These are phyloP conservation scores for Epinephelus fuscoguttatus DNA, from an alignment of 2,113 vertebrate genomes.

Conservation along the genomic window DNA sequence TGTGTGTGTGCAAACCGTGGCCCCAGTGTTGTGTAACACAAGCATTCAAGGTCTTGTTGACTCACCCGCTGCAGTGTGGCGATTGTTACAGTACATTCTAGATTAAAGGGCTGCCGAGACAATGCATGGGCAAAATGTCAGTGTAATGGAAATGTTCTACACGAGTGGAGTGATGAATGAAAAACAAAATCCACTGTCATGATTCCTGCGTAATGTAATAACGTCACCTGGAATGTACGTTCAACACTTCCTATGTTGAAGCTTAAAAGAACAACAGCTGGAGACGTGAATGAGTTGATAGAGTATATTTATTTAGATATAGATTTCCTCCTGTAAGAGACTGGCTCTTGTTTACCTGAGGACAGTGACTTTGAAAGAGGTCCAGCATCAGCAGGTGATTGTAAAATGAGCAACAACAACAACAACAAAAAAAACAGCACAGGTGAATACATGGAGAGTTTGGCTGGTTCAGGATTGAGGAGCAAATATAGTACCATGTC, in stretches of 20 bases:
- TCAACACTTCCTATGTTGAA: neutral
- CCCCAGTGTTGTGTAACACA: conserved; percentile 66
- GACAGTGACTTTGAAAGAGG: conserved; percentile 70
- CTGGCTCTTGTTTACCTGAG: conserved; percentile 80
- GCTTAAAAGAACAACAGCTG: neutral
- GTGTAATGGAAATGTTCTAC: neutral
- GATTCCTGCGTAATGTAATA: neutral
- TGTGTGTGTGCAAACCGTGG: conserved; percentile 21
- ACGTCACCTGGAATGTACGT: neutral
- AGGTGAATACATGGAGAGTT: conserved; percentile 27
- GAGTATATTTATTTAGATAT: conserved; percentile 68
- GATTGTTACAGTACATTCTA: conserved; percentile 21
- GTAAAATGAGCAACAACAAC: conserved; percentile 34
- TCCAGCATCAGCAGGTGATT: conserved; percentile 71
- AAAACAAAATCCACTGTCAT: neutral
- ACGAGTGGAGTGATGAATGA: conserved; percentile 3
- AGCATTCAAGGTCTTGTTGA: conserved; percentile 64
- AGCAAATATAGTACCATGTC: conserved; percentile 42
- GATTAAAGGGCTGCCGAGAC: conserved; percentile 27
- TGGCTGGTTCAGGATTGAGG: conserved; percentile 54
- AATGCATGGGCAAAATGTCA: neutral
- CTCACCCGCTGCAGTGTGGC: conserved; percentile 62
- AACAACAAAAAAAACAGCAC: conserved; percentile 30
- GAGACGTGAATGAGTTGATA: conserved; percentile 33
- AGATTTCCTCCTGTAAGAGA: conserved; percentile 57